Conservation (phyloP, 2,888 invertebrate genomes). For the Mystacides longicornis region DNA sequence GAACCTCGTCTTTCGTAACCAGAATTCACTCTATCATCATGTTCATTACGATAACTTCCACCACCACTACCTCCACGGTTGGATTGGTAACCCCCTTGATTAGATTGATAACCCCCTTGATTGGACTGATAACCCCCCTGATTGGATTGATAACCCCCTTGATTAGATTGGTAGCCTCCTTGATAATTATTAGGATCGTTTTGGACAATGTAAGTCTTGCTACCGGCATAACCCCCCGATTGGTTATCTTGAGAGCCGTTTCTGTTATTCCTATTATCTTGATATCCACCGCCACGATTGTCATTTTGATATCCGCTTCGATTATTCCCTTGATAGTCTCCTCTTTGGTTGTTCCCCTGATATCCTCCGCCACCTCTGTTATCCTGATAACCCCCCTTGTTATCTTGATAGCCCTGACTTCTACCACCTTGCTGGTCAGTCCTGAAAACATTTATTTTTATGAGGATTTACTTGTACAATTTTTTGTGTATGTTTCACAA, state of each 20-base stretch:
- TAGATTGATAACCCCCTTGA: slow-evolving; percentile 19
- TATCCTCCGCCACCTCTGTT: neutral
- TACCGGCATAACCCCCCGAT: slow-evolving; percentile 8
- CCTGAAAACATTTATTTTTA: neutral
- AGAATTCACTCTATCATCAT: slow-evolving; percentile 36
- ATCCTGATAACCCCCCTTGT: neutral
- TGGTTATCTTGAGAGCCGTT: slow-evolving; percentile 14
- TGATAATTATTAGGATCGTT: slow-evolving; percentile 3
- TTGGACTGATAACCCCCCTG: slow-evolving; percentile 14
- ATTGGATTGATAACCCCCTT: slow-evolving; percentile 28
- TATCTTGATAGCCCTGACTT: slow-evolving; percentile 12
- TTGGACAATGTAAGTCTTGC: neutral
- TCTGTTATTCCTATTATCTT: slow-evolving; percentile 15
- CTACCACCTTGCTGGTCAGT: slow-evolving; percentile 6
- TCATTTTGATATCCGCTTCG: slow-evolving; percentile 11
- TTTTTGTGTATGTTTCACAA: neutral
- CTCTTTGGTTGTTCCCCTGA: slow-evolving; percentile 27
- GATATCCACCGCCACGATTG: slow-evolving; percentile 19
- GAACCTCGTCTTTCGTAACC: slow-evolving; percentile 22
- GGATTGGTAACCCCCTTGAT: slow-evolving; percentile 13
- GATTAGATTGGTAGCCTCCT: slow-evolving; percentile 8
- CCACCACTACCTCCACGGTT: slow-evolving; percentile 9
- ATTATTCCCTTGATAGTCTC: slow-evolving; percentile 11
- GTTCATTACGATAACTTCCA: slow-evolving; percentile 38
- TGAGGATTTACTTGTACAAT: neutral